Base-by-base conservation (phyloP, 1,140 invertebrate species). In the Cepaea nemoralis region DNA sequence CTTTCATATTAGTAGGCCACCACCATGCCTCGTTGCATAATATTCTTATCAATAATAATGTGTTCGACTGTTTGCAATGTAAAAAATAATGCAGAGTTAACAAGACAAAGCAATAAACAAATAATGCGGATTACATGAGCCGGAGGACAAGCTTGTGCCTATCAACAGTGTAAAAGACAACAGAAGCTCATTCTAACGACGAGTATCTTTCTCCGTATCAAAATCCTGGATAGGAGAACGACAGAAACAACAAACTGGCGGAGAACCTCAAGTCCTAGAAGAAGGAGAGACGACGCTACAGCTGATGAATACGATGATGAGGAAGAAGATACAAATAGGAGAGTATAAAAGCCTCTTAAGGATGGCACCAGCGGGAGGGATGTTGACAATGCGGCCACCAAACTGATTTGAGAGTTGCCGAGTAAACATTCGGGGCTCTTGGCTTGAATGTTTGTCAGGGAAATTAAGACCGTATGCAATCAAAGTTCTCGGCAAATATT, bases 391-490 rank as follows among this genome's bases (percentile, higher is more conserved):
- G 22, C 55, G 55, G 55, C 55, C 10, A 59, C 12, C 55, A 59
- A 59, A 12, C 12, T 59, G 55, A 59, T 59, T 59, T 59, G 55
- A 59, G 55, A 59, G 55, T 59, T 24, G 12, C 55, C 55, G 55
- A 59, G 55, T 24, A 59, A 59, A 59, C 55, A 59, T 19, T 5
- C 10, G n/a, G 24, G 55, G 55, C 55, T 59, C 55, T 59, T 59
- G 55, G 10, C 55, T 59, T 59, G 55, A 59, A 22, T 59, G 55
- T 59, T 59, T 59, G 55, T 59, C 14, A 10, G 55, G 3, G 55
- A 59, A 59, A 59, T 59, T 59, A 59, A 59, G 55, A 59, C 55
- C 14, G 55, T 59, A 59, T 59, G 55, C 55, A 59, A 59, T 59
- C 55, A 59, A 59, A 59, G 55, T 59, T 59, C 55, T 59, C 14